A percentile compares a stretch with the other conserved stretches of the same genome.
phyloP scores from a whole-genome alignment of 2,797 vertebrate genomes.

The Cynopterus sphinx region DNA sequence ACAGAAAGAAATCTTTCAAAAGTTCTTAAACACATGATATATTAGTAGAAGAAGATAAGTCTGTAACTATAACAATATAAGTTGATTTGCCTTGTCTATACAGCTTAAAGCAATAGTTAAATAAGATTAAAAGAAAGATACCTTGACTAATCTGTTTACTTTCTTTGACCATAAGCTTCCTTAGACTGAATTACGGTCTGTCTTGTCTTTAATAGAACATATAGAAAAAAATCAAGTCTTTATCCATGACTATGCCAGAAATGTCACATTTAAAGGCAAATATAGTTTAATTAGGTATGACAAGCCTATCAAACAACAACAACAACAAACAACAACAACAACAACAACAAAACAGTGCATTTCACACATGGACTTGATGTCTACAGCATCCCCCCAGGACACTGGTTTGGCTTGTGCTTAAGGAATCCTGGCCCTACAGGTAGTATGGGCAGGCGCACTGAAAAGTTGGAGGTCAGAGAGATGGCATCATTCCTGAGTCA shows the following conservation, averaged over 20 bases:
- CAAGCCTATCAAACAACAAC: background rate
- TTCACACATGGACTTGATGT: background rate
- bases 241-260: background rate
- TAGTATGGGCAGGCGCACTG: background rate
- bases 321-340: too few relatives aligned
- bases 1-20: background rate
- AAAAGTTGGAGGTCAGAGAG: background rate
- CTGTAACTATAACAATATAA: background rate
- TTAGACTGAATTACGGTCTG: background rate
- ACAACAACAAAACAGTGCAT: background rate
- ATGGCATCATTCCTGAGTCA: too few relatives aligned
- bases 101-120: background rate
- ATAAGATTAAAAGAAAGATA: background rate
- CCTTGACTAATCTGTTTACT: background rate
- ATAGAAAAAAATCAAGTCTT: background rate
- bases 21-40: background rate
- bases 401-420: background rate
- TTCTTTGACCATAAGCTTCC: background rate
- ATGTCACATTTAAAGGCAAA: constrained; percentile 10
- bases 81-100: background rate
- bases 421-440: background rate
- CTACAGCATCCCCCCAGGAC: background rate
- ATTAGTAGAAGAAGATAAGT: background rate
- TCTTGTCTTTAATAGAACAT: background rate
- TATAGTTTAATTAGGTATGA: constrained; percentile 19